Evolutionary conservation across 2,888 invertebrate species (phyloP).

Genomic region (Vanessa cardui): DNA sequence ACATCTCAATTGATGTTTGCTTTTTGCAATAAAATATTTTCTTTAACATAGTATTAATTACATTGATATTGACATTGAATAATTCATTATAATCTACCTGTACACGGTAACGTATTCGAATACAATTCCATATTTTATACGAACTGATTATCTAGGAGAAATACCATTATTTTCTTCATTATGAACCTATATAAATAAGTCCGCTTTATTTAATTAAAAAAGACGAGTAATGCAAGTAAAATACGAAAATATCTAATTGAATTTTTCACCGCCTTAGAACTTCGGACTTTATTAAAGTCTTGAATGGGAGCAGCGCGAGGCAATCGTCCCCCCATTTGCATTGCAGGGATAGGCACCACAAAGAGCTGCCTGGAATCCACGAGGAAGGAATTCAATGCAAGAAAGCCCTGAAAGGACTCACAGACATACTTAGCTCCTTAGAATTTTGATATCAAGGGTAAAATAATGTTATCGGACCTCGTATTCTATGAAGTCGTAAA

Average conservation of each 20-base stretch:
- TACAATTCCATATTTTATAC: neutral
- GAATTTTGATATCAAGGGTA: conserved; percentile 23
- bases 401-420: conserved; percentile 33
- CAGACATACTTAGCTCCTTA: conserved; percentile 26
- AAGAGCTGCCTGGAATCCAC: conserved; percentile 34
- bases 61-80: too few species aligned
- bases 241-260: conserved; percentile 38
- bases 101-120: too few species aligned
- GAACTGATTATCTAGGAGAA: neutral
- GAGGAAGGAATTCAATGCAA: conserved; percentile 37
- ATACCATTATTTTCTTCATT: neutral
- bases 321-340: conserved; percentile 40
- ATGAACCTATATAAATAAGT: neutral
- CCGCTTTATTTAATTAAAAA: conserved; percentile 1
- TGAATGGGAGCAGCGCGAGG: conserved; percentile 37
- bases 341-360: conserved; percentile 33
- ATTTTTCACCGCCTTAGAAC: conserved; percentile 36
- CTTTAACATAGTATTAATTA: too few species aligned
- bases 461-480: conserved; percentile 19
- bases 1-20: too few species aligned
- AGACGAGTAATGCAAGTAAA: conserved; percentile 8
- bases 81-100: too few species aligned
- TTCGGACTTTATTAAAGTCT: conserved; percentile 38
- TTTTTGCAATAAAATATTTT: too few species aligned
- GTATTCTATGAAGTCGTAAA: conserved; percentile 18